Base-by-base conservation (phyloP, 2,113 vertebrate genomes). In the Dascyllus trimaculatus region DNA sequence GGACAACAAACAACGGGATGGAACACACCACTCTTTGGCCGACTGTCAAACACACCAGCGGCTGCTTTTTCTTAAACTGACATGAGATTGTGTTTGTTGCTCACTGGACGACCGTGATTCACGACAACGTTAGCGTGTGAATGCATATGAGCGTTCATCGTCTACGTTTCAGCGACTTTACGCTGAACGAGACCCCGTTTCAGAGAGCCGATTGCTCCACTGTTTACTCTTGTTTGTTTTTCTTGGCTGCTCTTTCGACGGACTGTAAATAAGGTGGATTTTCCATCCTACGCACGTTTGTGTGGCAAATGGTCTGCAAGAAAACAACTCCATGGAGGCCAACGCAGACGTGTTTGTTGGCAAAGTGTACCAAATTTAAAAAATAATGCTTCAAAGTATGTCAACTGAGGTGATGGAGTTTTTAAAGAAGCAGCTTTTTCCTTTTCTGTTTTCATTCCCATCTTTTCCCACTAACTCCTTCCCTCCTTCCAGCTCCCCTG, bases 1-100 rank as follows among this genome's bases (percentile, higher is more conserved):
- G 86, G 64, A 88, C 87, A 91, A 86, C 88, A 88, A 89, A 90
- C 80, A 92, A 84, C 83, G 80, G 78, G 72, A 78, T 64, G 63
- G 83, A 76, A 85, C 82, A 86, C 62, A 80, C 5, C 76, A 90
- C 66, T 70, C 89, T 92, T 89, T 91, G 88, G 88, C 85, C 87
- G 75, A 82, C 82, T 80, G 81, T 84, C 82, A 79, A 84, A 59
- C 3, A 4, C 43, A 62, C 24, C 11, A 35, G 13, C 26, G 71
- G 57, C 54, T 70, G 29, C 79, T 72, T 52, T 26, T 64, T 9
- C 49, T 45, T 35, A 38, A 69, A 25, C 5, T 48, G 11, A 75
- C 67, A 86, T 68, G n/a, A n/a, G 82, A 60, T 25, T 52, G 6
- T 29, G 49, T 63, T 65, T 35, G 59, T 10, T 45, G 10, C 48